A percentile compares a stretch with the other conserved stretches of the same genome.
These are phyloP conservation scores for Pectinophora gossypiella DNA, from an alignment of 1,140 invertebrate genomes.

Conservation along the genomic window DNA sequence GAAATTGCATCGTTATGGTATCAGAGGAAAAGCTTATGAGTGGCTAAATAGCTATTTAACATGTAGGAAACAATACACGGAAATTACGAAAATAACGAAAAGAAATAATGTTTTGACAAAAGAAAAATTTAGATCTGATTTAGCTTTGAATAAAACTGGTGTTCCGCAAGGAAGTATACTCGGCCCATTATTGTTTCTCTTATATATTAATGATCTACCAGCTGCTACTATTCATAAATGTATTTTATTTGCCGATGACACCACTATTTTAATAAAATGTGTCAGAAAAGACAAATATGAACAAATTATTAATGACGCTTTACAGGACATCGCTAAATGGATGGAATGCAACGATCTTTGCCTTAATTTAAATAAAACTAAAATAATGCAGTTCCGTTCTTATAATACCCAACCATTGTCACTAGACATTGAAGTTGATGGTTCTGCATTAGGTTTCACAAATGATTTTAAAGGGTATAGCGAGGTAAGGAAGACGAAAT, in stretches of 20 bases:
- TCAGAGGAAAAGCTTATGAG: slow-evolving; percentile 1
- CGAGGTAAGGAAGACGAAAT: too few species aligned
- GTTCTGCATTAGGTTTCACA: too few species aligned
- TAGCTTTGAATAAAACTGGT: slow-evolving; percentile 3
- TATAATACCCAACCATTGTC: too few species aligned
- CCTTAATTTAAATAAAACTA: not conserved
- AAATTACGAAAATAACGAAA: slow-evolving; percentile 3
- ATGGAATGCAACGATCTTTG: not conserved
- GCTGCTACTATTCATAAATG: not conserved
- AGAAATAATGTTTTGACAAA: not conserved
- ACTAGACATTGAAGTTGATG: too few species aligned
- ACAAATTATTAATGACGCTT: not conserved
- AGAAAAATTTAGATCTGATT: not conserved
- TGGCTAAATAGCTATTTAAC: slow-evolving; percentile 1
- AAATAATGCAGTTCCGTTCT: not conserved
- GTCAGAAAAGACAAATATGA: not conserved
- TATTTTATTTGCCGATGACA: slow-evolving; percentile 2
- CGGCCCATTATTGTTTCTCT: slow-evolving; percentile 1
- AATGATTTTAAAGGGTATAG: too few species aligned
- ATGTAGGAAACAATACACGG: not conserved
- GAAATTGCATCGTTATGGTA: slow-evolving; percentile 4
- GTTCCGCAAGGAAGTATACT: slow-evolving; percentile 1
- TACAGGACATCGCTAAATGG: too few species aligned
- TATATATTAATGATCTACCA: slow-evolving; percentile 5
- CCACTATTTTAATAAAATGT: not conserved